Evolutionary conservation across 2,113 vertebrate genomes (phyloP), one percentile per base, ranked within the genome.

Genomic region (Notiomystis cincta): DNA sequence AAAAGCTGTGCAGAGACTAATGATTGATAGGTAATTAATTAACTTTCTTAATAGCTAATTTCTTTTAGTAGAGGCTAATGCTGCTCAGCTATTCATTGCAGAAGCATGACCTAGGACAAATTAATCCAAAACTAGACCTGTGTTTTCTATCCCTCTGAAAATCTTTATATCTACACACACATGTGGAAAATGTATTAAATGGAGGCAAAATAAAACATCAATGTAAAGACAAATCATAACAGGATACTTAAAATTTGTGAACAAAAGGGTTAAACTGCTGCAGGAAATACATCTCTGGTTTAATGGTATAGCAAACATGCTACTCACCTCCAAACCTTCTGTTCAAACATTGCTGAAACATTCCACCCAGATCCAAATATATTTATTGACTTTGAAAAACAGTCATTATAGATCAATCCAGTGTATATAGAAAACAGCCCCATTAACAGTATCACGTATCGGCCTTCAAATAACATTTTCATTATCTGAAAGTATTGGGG

Each of bases 391-490:
- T 99, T 99, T 28, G 99, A 99, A 96, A 99, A 99, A 50, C 99
- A 99, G 97, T 99, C 99, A 24, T 99, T 99, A 96, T 99, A 99
- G 96, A 99, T 99, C 76, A 99, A 96, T 48, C 99, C 99, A 14
- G 99, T 99, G 95, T 99, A 99, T 44, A 99, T 95, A 1, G 99
- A 99, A 97, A 99, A 99, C 47, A 99, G 78, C 23, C 99, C 99
- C 99, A 99, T 99, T 96, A 99, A 96, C 89, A 99, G 89, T 79
- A 99, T 99, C 92, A 99, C 98, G 3, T 99, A 99, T 11, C 99
- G 98, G 4, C 99, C 99, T 44, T 99, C 98, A 80, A 99, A 99
- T 84, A 99, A 98, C 51, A 98, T 99, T 89, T 99, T 99, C 98
- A 98, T 97, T 96, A 99, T 99, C 99, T 99, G 97, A 2, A 61